Evolutionary conservation across 2,888 invertebrate species (phyloP).

Genomic region (Cosmopolites sordidus): DNA sequence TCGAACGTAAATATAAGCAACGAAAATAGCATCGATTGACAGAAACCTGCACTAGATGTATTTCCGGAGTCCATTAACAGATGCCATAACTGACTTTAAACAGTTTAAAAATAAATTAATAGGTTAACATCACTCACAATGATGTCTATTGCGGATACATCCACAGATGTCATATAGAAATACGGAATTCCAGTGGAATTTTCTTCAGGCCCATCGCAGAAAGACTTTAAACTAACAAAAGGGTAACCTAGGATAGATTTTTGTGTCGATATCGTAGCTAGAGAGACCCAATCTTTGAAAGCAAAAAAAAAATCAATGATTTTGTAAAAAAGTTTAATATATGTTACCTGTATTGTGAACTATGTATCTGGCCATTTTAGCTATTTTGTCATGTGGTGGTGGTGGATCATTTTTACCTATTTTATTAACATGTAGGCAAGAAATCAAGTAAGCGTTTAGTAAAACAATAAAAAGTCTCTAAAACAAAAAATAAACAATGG

Average conservation of each 20-base stretch:
- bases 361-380: conserved; percentile 68
- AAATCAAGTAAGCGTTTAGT: neutral
- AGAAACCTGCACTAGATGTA: too few relatives aligned
- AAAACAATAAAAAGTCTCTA: too few relatives aligned
- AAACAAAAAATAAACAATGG: too few relatives aligned
- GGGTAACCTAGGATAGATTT: conserved; percentile 61
- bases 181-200: conserved; percentile 71
- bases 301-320: conserved; percentile 24
- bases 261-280: conserved; percentile 65
- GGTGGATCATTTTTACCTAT: conserved; percentile 39
- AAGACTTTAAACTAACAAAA: conserved; percentile 64
- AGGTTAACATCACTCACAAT: conserved; percentile 47
- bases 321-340: neutral
- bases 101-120: too few relatives aligned
- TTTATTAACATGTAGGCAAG: neutral
- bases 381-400: conserved; percentile 59
- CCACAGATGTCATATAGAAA: conserved; percentile 68
- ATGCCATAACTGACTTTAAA: too few relatives aligned
- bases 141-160: conserved; percentile 64
- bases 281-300: conserved; percentile 71
- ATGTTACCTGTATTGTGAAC: conserved; percentile 62
- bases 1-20: too few relatives aligned
- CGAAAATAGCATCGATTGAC: too few relatives aligned
- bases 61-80: too few relatives aligned
- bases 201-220: conserved; percentile 64